Percentiles rank a stretch among this genome's conserved stretches.
phyloP scores from a whole-genome alignment of 1,140 invertebrate species.

The Cyclargus thomasi region DNA sequence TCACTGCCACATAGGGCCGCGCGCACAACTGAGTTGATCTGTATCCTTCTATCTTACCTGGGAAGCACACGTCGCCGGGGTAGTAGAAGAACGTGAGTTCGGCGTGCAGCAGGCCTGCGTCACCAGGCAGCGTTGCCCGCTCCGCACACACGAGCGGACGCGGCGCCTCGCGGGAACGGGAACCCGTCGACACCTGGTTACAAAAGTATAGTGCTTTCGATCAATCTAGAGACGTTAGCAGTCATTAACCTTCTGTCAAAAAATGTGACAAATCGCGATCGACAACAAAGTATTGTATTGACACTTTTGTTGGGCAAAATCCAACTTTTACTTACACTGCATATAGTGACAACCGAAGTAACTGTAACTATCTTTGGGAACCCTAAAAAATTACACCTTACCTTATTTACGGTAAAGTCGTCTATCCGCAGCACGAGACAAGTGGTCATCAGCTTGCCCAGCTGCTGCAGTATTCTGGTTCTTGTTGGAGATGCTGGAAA shows the following conservation, averaged over 20 bases:
- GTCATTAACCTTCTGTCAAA: too few relatives aligned
- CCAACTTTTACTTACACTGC: too few relatives aligned
- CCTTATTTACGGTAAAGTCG: conserved; percentile 90
- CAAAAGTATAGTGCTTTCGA: too few relatives aligned
- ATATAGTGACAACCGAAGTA: too few relatives aligned
- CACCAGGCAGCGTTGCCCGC: conserved; percentile 89
- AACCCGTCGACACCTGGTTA: conserved; percentile 64
- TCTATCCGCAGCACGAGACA: conserved; percentile 92
- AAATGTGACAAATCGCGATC: too few relatives aligned
- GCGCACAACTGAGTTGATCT: too few relatives aligned
- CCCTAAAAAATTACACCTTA: too few relatives aligned
- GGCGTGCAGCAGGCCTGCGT: conserved; percentile 92
- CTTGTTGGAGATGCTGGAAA: conserved; percentile 77
- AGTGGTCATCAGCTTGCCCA: conserved; percentile 92
- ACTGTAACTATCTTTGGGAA: too few relatives aligned
- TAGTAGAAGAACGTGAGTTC: conserved; percentile 99
- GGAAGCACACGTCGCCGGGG: conserved; percentile 94
- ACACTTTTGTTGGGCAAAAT: too few relatives aligned
- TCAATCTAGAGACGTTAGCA: too few relatives aligned
- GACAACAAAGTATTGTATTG: too few relatives aligned
- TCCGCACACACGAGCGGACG: conserved; percentile 80
- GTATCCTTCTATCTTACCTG: conserved; percentile 79
- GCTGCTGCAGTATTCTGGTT: conserved; percentile 81
- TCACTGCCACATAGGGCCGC: too few relatives aligned
- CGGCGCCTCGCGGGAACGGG: conserved; percentile 50